Evolutionary conservation across 2,888 invertebrate species (phyloP), one percentile per base, ranked within the genome.

Genomic region (Ephialtes manifestator): DNA sequence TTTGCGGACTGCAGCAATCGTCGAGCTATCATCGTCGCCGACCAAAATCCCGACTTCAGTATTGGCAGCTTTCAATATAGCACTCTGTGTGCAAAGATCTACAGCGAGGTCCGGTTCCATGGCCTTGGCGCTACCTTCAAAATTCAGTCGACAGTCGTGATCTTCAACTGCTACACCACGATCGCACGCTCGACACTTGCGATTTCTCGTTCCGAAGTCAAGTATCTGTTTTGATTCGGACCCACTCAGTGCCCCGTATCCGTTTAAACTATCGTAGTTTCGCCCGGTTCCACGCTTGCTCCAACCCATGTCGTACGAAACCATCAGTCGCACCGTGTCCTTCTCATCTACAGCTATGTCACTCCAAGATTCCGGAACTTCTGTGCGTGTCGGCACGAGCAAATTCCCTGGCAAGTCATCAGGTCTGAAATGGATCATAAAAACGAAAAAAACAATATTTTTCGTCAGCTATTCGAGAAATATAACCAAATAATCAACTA

Each of bases 261-360:
- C 89, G 68, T 87, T 87, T 13, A 87, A 72, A 58, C 89, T 90
- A 70, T 90, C 87, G 55, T 90, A 89, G 15, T 74, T 81, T 43
- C 87, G 63, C 8, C 89, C 89, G 13, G 85, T 87, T 15, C 87
- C 89, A 80, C 88, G 63, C 8, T 72, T 88, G 67, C 78, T 86
- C 87, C 88, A 90, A 0, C 87, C 89, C 90, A 90, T 89, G 53
- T 89, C 89, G 60, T 87, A 89, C 8, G 88, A 89, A 15, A 81
- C 85, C 55, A 88, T 75, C 18, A 88, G 68, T 35, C 78, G 78
- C n/a, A 88, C 84, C 5, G 78, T 72, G 28, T 53, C 67, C 5
- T 24, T 28, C 18, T 35, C 60, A 28, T 74, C 13, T 63, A 58
- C 11, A 1, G 58, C 13, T 11, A 58, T 58, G 11, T 58, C 58